Percentiles rank a stretch among this genome's conserved stretches.
phyloP scores from a whole-genome alignment of 2,888 invertebrate genomes.

The Hyles lineata region DNA sequence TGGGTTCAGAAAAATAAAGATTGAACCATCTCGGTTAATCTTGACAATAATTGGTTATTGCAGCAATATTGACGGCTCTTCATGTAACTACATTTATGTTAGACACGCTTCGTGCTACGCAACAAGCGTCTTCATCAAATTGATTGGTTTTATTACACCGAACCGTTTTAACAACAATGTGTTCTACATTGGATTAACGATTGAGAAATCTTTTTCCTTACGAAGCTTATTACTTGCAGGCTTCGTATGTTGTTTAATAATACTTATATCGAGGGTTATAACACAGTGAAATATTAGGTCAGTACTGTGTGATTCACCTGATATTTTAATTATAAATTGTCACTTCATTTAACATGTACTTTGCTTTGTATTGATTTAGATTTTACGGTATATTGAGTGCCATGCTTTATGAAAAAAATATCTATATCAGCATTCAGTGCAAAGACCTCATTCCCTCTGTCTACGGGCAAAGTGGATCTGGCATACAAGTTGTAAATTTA shows the following conservation, averaged over 20 bases:
- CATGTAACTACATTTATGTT: background rate
- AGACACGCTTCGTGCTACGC: conserved; percentile 1
- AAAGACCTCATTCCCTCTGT: background rate
- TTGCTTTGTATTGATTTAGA: too few species aligned
- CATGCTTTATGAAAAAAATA: too few species aligned
- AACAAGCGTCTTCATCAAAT: conserved; percentile 11
- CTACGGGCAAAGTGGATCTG: background rate
- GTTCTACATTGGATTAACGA: background rate
- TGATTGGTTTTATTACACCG: conserved; percentile 13
- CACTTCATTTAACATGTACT: too few species aligned
- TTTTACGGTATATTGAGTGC: too few species aligned
- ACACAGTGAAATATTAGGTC: too few species aligned
- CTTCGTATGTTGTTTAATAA: too few species aligned
- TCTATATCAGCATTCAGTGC: too few species aligned
- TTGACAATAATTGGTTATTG: background rate
- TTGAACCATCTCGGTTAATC: background rate
- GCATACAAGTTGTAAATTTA: background rate
- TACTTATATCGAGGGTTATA: too few species aligned
- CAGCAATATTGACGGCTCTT: background rate
- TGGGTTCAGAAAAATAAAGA: background rate
- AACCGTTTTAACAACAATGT: background rate
- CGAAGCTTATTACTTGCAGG: too few species aligned
- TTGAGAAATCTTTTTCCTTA: too few species aligned
- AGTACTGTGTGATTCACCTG: too few species aligned
- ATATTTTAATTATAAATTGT: too few species aligned